Conservation (phyloP, 2,113 vertebrate species). For the Nematolebias whitei region DNA sequence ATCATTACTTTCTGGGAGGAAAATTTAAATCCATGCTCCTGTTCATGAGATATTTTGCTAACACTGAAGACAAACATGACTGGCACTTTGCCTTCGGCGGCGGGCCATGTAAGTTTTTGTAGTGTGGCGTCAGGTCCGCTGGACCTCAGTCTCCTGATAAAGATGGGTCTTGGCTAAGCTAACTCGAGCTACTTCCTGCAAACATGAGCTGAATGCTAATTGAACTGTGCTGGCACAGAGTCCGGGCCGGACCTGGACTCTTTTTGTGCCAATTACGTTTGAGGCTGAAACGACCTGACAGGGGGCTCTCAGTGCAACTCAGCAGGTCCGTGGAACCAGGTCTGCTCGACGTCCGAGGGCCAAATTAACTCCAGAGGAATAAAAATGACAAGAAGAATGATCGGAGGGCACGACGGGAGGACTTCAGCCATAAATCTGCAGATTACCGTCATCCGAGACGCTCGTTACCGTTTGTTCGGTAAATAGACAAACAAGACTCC, state of each 20-base stretch:
- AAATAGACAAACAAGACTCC: background rate
- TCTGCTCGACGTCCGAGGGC: background rate
- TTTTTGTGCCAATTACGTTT: conserved; percentile 27
- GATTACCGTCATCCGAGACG: background rate
- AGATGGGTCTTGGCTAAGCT: too few species aligned
- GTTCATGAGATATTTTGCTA: too few species aligned
- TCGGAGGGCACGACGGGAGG: too few species aligned
- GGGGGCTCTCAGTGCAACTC: conserved; percentile 12
- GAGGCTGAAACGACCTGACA: conserved; percentile 27
- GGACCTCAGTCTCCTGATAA: conserved; percentile 5
- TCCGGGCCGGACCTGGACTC: conserved; percentile 28
- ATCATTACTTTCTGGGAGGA: too few species aligned
- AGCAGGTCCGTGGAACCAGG: conserved; percentile 19
- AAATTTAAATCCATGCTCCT: too few species aligned
- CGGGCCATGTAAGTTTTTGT: too few species aligned
- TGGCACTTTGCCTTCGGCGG: too few species aligned
- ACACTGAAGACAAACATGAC: too few species aligned
- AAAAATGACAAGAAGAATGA: conserved; percentile 5
- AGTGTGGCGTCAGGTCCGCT: conserved; percentile 17
- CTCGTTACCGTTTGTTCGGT: background rate
- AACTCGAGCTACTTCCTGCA: conserved; percentile 29
- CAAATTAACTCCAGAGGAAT: conserved; percentile 15
- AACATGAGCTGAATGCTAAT: conserved; percentile 39
- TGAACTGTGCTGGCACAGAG: background rate
- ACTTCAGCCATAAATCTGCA: background rate